phyloP scores from a whole-genome alignment of 2,797 vertebrate species.

The Gallinago solitaria region DNA sequence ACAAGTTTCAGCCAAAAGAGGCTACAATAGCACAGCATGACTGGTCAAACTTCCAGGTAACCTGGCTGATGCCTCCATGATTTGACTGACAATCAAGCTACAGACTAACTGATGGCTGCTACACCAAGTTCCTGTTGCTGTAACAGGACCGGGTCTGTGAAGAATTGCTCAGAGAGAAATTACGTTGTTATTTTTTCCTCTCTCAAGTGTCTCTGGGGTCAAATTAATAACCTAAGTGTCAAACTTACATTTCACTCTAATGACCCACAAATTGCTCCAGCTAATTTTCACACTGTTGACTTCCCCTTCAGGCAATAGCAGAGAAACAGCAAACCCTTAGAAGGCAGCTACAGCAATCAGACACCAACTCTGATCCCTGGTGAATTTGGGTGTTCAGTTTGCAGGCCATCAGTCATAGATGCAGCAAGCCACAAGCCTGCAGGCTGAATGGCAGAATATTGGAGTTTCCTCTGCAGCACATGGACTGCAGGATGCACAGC shows the following conservation, averaged over 20 bases:
- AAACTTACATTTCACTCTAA: background rate
- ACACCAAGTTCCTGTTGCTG: background rate
- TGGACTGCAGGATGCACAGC: background rate
- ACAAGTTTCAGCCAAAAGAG: background rate
- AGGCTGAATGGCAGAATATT: background rate
- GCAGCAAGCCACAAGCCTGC: background rate
- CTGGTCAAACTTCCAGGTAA: background rate
- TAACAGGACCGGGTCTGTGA: background rate
- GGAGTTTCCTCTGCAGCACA: background rate
- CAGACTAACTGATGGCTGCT: background rate
- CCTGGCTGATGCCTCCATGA: background rate
- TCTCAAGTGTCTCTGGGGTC: background rate
- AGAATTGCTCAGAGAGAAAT: background rate
- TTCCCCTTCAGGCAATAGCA: background rate
- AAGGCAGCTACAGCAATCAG: background rate
- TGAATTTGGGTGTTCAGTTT: background rate
- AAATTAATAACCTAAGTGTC: conserved; percentile 32
- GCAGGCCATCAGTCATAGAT: background rate
- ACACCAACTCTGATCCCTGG: background rate
- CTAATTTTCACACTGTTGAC: conserved; percentile 6
- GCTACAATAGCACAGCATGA: background rate
- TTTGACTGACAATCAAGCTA: background rate
- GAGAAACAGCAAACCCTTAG: background rate
- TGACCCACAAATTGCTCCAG: conserved; percentile 30
- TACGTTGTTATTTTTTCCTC: background rate